Base-by-base conservation (phyloP, 2,113 vertebrate genomes). In the Parus major region DNA sequence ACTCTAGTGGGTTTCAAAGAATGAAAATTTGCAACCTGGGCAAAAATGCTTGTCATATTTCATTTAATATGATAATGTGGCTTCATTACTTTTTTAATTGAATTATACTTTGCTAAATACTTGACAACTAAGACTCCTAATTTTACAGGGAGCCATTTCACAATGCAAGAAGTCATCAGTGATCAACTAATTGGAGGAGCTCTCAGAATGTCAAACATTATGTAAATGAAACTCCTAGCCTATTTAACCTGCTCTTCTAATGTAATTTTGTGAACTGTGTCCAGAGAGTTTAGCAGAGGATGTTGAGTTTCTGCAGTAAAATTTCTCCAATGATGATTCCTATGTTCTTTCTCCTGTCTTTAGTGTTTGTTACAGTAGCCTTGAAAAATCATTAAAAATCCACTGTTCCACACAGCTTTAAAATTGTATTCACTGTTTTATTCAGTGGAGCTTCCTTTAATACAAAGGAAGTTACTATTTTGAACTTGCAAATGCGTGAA, bases 31-130 rank as follows among this genome's bases (percentile, higher is more conserved):
- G 35, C 53, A 75, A 31, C 24, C 17, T 61, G 60, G 70, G 82
- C 84, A 80, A 94, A 98, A 97, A 94, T 25, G 4, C 15, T 65
- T 25, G 28, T 61, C 66, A 85, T 88, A 95, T 95, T 96, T 82
- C 29, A 73, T 96, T 97, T 81, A 95, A 66, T 94, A 85, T 76
- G 78, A 75, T 94, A 95, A 97, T 94, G 91, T 39, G 53, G 41
- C 86, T 93, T 96, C 72, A 96, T 97, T 95, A 93, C 52, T 91
- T 97, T 39, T 95, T 93, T 96, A 94, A 97, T 95, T 90, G 84
- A 95, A 90, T 95, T 93, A 84, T 50, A 84, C 75, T 90, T 91
- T 66, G 61, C 44, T 97, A 93, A 76, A 95, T 92, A 79, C 82
- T 88, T 96, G 78, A 84, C 85, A 93, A 35, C 53, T n/a, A 86